Evolutionary conservation across 2,113 vertebrate species (phyloP), one percentile per base, ranked within the genome.

Genomic region (Uria lomvia): DNA sequence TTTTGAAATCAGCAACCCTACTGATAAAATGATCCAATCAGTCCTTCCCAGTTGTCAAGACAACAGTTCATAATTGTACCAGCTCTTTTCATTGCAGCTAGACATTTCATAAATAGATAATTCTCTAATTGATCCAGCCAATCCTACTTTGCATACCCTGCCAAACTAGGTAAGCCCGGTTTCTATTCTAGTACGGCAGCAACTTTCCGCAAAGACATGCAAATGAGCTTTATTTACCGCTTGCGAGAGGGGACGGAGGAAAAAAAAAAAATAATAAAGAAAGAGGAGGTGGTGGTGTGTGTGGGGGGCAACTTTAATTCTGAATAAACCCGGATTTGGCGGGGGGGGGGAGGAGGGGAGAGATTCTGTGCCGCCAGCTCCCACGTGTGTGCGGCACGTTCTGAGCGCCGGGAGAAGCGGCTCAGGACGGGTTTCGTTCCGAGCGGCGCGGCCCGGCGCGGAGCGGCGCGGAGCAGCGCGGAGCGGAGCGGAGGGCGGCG

Each of bases 21-120:
- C 95, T 96, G 97, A 98, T 98, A 98, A 98, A 98, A 98, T 97
- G 97, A 98, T 98, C 97, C 97, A 98, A 98, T 98, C 98, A 98
- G 98, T 97, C 97, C 90, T 97, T 98, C 87, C 96, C 97, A 98
- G 98, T 98, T 98, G 98, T 98, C 98, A 98, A 98, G 98, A 98
- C 98, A 98, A 98, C 98, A 98, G 97, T 98, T 98, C 96, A 97
- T 98, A 98, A 98, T 98, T 98, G 98, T 97, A 96, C 96, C 93
- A 94, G 97, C 96, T 98, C 97, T 97, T 98, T 98, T 97, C 97
- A 97, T 94, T 97, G 98, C 97, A 98, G 96, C 96, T 96, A 98
- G 97, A 97, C 97, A 97, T 98, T 98, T 98, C 98, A 98, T 97
- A 98, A 98, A 98, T 98, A 98, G 98, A 98, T 98, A 98, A 98